phyloP scores from a whole-genome alignment of 2,888 invertebrate genomes.

The Andrena chrysosceles region DNA sequence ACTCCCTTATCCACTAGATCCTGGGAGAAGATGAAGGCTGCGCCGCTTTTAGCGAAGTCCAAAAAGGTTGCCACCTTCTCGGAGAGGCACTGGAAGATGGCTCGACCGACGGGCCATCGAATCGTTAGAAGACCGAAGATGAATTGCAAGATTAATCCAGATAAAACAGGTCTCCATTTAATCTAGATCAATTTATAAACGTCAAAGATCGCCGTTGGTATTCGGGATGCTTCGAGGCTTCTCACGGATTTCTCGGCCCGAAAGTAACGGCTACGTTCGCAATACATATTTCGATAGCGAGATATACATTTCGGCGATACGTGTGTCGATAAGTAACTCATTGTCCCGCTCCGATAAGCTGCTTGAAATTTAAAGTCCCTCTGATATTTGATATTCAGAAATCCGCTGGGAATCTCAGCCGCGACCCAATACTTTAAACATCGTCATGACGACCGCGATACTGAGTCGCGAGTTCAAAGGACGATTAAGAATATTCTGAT shows the following conservation, averaged over 20 bases:
- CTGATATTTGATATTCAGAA: slow-evolving; percentile 17
- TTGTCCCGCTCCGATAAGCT: not conserved
- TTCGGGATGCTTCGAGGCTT: not conserved
- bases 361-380: not conserved
- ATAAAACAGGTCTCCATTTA: slow-evolving; percentile 92
- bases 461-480: not conserved
- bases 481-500: not conserved
- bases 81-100: slow-evolving; percentile 90
- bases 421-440: slow-evolving; percentile 2
- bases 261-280: not conserved
- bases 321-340: not conserved
- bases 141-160: slow-evolving; percentile 94
- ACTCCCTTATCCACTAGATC: slow-evolving; percentile 87
- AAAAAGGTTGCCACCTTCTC: slow-evolving; percentile 92
- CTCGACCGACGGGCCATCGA: slow-evolving; percentile 92
- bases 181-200: slow-evolving; percentile 84
- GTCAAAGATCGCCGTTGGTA: not conserved
- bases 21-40: slow-evolving; percentile 94
- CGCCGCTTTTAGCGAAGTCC: slow-evolving; percentile 91
- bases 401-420: not conserved
- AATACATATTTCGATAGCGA: not conserved
- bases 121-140: slow-evolving; percentile 93
- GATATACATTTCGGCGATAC: slow-evolving; percentile 9
- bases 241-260: not conserved
- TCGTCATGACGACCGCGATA: not conserved